Evolutionary conservation across 1,140 invertebrate species (phyloP), one percentile per base, ranked within the genome.

Genomic region (Sminthurides bifidus): DNA sequence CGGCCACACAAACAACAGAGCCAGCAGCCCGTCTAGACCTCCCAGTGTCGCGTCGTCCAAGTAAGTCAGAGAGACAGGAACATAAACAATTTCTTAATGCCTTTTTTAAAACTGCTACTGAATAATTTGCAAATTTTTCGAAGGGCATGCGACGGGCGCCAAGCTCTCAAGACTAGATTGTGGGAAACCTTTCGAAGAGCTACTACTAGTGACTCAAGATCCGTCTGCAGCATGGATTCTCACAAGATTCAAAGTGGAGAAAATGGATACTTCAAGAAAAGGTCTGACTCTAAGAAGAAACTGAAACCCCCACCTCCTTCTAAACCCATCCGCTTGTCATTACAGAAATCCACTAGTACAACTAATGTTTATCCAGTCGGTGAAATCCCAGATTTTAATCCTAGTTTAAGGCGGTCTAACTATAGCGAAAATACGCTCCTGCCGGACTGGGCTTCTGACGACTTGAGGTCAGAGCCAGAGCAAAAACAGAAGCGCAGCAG

Each of bases 251-350:
- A 6, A 31, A 17, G 48, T 26, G 35, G 43, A n/a, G 54, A 45
- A 6, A 58, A 61, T 29, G 51, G 55, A 15, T 64, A 64, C 37
- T 64, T 64, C 41, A 59, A 56, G 37, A 64, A 64, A 40, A 30
- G 59, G 17, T 58, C 52, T 0, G 55, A 56, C 5, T 56, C 57
- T 24, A 58, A 56, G 3, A 61, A 61, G 38, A 54, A 54, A 21
- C 24, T 41, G 3, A 61, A 61, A 23, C 85, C 85, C 3, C 80
- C 80, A 17, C 86, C 87, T 3, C 87, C 87, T 17, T 83, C 86
- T 65, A 91, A 91, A 67, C 87, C 87, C 0, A 65, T 88, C 1
- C 73, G 87, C 4, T 68, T 91, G 2, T 89, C 85, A 1, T 69
- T 91, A 1, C 86, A 88, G 66, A 78, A 85, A 60, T 83, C 86